A percentile compares a stretch with the other conserved stretches of the same genome.
phyloP scores from a whole-genome alignment of 2,113 vertebrate species.

The Pollimyrus isidori region DNA sequence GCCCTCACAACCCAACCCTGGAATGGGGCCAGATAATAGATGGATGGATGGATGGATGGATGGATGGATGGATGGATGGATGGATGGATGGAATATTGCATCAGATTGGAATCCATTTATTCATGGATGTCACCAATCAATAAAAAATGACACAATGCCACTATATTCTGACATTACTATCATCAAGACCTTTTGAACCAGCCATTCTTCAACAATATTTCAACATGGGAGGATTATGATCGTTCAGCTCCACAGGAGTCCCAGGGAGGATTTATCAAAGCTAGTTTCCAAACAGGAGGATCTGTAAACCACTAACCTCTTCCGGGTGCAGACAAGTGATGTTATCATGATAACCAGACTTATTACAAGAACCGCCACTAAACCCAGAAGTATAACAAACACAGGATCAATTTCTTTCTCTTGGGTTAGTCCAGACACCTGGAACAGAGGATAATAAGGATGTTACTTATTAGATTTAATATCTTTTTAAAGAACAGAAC shows the following conservation, averaged over 20 bases:
- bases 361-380: conserved; percentile 59
- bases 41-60: not conserved
- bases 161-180: not conserved
- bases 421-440: conserved; percentile 22
- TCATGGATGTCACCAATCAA: not conserved
- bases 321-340: conserved; percentile 64
- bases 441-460: conserved; percentile 20
- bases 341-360: conserved; percentile 57
- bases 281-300: not conserved
- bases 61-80: not conserved
- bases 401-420: not conserved
- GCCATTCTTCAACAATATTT: not conserved
- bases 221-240: not conserved
- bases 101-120: not conserved
- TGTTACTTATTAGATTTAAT: no score
- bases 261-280: not conserved
- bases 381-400: conserved; percentile 45
- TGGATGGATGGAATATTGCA: not conserved
- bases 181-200: not conserved
- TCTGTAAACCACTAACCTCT: conserved; percentile 57
- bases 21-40: not conserved
- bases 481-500: no score
- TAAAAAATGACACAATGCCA: not conserved
- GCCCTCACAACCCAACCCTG: not conserved
- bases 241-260: not conserved